Base-by-base conservation (phyloP, 2,888 invertebrate genomes). In the Resseliella maxima region DNA sequence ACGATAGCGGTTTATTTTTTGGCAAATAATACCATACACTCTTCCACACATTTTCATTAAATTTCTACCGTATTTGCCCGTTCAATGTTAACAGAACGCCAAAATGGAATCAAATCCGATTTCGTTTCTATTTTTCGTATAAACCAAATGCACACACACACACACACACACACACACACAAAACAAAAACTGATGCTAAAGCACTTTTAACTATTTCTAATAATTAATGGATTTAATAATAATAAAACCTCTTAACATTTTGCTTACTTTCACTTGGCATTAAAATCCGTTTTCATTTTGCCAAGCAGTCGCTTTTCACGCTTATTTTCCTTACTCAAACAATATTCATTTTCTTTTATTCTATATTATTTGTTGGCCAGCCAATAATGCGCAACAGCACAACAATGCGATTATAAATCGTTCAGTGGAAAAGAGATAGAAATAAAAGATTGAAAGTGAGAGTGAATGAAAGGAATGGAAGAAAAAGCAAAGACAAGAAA, bases 221-320 rank as follows among this genome's bases (percentile, higher is more conserved):
- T 72, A 72, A 72, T 72, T 72, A 72, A 72, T 72, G 72, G 72
- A 72, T 72, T 72, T 72, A 72, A 72, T 72, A 72, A 72, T 72
- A 72, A 72, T 72, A 72, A 72, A 72, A 72, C 72, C 72, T 72
- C 72, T 72, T 72, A 72, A 72, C 72, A 72, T 72, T 72, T 18
- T 72, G 72, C 72, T 72, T 72, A 72, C 72, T 72, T 72, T 72
- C 72, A 72, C 35, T 72, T 72, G 72, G 72, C 72, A 72, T 31
- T 72, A 72, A 72, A 72, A 2, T 12, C 72, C 31, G 15, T 72
- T 72, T 72, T 31, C 72, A 31, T 72, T 72, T 72, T 72, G 72
- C 31, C 72, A 72, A n/a, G 72, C 72, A 59, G 1, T 59, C 59
- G 72, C 31, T 50, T 12, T 50, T n/a, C 27, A 27, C 27, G 27